A percentile compares a stretch with the other conserved stretches of the same genome.
phyloP scores from a whole-genome alignment of 1,140 invertebrate genomes.

The Sitobion miscanthi region DNA sequence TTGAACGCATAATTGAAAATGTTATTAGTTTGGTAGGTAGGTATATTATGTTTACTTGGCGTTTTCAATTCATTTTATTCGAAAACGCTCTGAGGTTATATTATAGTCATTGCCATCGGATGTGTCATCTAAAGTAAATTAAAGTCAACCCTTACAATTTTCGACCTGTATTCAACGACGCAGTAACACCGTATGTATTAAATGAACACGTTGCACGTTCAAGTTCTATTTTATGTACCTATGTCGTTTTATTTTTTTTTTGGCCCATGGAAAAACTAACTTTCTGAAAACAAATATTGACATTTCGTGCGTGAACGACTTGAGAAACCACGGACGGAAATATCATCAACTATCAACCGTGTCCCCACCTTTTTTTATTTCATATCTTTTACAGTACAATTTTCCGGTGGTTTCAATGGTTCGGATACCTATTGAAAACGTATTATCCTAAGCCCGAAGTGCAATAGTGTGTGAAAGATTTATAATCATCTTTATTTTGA shows the following conservation, averaged over 20 bases:
- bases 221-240: slow-evolving; percentile 31
- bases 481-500: slow-evolving; percentile 6
- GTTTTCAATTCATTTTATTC: not conserved
- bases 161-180: not conserved
- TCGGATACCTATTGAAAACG: slow-evolving; percentile 17
- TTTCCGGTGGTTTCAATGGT: not conserved
- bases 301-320: slow-evolving; percentile 29
- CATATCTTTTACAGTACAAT: not conserved
- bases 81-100: not conserved
- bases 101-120: not conserved
- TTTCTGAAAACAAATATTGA: slow-evolving; percentile 52
- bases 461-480: not conserved
- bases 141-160: not conserved
- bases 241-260: not conserved
- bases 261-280: not conserved
- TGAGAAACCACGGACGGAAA: not conserved
- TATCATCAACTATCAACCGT: slow-evolving; percentile 28
- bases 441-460: not conserved
- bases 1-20: not conserved
- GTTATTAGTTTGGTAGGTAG: not conserved
- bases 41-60: not conserved
- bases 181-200: not conserved
- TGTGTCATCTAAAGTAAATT: not conserved
- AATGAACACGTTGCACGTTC: slow-evolving; percentile 28
- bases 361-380: not conserved